Base-by-base conservation (phyloP, 2,113 vertebrate species). In the Notarius quadriscutis region DNA sequence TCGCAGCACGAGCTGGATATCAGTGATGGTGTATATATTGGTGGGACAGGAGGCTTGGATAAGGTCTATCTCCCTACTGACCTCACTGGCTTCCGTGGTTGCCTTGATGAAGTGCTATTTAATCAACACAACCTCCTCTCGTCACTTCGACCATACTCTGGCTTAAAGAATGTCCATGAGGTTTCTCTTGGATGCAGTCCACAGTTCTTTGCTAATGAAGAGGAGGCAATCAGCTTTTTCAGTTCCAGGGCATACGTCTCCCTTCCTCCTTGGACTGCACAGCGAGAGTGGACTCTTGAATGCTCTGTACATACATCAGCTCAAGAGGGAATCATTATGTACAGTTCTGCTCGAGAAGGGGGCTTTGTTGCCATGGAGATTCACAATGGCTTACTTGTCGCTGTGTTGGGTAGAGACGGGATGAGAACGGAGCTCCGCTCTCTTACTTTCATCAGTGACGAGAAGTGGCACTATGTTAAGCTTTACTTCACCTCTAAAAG, bases 141-240 rank as follows among this genome's bases (percentile, higher is more conserved):
- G 9, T 97, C 96, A 53, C 94, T 98, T 34, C 96, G 96, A 89
- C 92, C 96, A 2, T 96, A 96, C 89, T 91, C 95, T n/a, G 96
- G 96, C 65, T 94, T 97, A 83, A 98, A 96, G 93, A 96, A 91
- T 18, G 91, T 97, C 86, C 92, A 95, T 87, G 97, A 99, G 88
- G 96, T 98, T 84, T 99, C 95, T 0, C 91, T 97, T 72, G 96
- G 97, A 50, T 99, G 97, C 90, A 98, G 92, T 85, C 96, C 97
- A 41, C 96, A 97, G 86, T 98, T 99, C 93, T 97, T 97, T 91
- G 95, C 96, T 69, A 93, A 88, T 0, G 95, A 97, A 86, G 94
- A 96, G 57, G 96, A 98, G 15, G 91, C 97, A 1, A 93, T 99
- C 86, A 98, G 94, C 93, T 97, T 98, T 90, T 99, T 98, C 91